Evolutionary conservation across 1,140 invertebrate genomes (phyloP), one percentile per base, ranked within the genome.

Genomic region (Zaprionus ornatus): DNA sequence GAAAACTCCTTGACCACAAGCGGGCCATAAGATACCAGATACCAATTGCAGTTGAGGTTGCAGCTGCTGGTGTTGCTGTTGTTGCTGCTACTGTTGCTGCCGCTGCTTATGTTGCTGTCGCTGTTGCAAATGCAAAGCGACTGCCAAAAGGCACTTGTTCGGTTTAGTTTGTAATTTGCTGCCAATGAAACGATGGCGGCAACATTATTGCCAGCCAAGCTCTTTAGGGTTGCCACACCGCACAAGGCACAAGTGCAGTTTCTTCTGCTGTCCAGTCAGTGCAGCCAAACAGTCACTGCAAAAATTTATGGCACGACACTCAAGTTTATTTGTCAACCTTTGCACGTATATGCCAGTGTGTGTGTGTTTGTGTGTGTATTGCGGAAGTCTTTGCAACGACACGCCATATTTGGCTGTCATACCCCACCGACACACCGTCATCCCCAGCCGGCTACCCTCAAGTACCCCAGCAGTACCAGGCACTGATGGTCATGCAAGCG

Each of bases 1-100:
- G 83, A 87, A 69, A 83, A 87, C 80, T 87, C 80, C 84, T 87
- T 87, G 83, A 83, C 83, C 84, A 87, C 79, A 86, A 63, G 63
- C 67, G 23, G 66, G 66, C 73, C 59, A 56, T 45, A 52, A 72
- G 61, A 52, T 52, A 59, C n/a, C 63, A 71, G 54, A 15, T 59
- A 55, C 65, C 57, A 57, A 40, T 65, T 64, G 60, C 60, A 56
- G 37, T 32, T 45, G 52, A n/a, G n/a, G 25, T 56, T 27, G 27
- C 27, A 54, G 23, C 35, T n/a, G 37, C 23, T 29, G 29, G 29
- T 5, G 55, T 10, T 57, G 19, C 32, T 52, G 21, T 27, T 62
- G 32, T 32, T 10, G 10, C 21, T 63, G 27, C 40, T 42, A 9
- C 21, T 40, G 17, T 1, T 54, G 40, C n/a, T n/a, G 23, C 17